Evolutionary conservation across 1,140 invertebrate genomes (phyloP).

Genomic region (Cataglyphis hispanica): DNA sequence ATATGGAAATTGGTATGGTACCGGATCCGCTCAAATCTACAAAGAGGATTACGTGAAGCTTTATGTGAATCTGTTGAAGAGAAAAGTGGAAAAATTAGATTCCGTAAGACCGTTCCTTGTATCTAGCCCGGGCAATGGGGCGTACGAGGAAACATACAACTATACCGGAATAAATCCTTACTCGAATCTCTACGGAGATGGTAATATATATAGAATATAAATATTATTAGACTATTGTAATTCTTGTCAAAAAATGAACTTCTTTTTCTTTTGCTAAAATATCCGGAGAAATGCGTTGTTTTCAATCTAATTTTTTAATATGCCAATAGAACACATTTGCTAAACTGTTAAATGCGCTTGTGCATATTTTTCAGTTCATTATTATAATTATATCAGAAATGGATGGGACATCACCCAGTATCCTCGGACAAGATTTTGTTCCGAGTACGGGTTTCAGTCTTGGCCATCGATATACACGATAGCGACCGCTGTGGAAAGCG

Average conservation of each 20-base stretch:
- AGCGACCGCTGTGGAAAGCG: slow-evolving; percentile 85
- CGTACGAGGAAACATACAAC: slow-evolving; percentile 91
- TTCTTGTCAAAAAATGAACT: no score
- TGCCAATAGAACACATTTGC: no score
- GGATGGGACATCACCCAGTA: slow-evolving; percentile 93
- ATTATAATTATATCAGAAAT: slow-evolving; percentile 95
- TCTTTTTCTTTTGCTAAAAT: no score
- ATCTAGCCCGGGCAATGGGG: slow-evolving; percentile 97
- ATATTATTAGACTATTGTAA: neutral
- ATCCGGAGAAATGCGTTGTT: no score
- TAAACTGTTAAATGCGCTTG: neutral
- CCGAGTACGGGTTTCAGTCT: slow-evolving; percentile 98
- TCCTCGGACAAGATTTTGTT: slow-evolving; percentile 94
- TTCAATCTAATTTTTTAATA: no score
- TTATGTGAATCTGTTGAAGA: slow-evolving; percentile 93
- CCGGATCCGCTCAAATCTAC: slow-evolving; percentile 88
- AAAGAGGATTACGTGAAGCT: slow-evolving; percentile 94
- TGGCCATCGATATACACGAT: slow-evolving; percentile 91
- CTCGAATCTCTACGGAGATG: slow-evolving; percentile 94
- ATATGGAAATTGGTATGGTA: slow-evolving; percentile 94
- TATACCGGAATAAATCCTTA: slow-evolving; percentile 93
- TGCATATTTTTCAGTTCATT: slow-evolving; percentile 91
- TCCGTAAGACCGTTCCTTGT: slow-evolving; percentile 90
- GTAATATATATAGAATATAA: slow-evolving; percentile 85
- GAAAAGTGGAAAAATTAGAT: slow-evolving; percentile 89